These are phyloP conservation scores for Bombus fervidus DNA, from an alignment of 1,140 invertebrate species.

Conservation along the genomic window DNA sequence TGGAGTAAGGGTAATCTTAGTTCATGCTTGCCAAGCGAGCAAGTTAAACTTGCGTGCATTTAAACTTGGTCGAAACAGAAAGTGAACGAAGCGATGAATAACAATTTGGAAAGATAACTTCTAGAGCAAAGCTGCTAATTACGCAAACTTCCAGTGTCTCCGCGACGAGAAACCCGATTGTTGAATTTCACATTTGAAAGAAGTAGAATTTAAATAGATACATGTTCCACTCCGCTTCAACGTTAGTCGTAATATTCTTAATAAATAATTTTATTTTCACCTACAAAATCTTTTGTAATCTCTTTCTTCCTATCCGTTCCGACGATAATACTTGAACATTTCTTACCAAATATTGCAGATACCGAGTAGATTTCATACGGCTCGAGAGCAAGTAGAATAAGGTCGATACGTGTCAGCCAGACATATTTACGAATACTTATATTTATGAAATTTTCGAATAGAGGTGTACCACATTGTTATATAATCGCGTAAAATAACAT, in stretches of 20 bases:
- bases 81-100: conserved; percentile 6
- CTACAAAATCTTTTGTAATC: too few species aligned
- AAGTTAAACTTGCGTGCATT: not conserved
- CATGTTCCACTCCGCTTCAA: not conserved
- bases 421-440: too few species aligned
- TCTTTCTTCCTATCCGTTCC: too few species aligned
- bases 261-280: too few species aligned
- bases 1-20: not conserved
- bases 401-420: too few species aligned
- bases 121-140: not conserved
- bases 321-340: too few species aligned
- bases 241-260: not conserved
- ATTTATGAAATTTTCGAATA: too few species aligned
- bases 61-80: conserved; percentile 15
- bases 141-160: not conserved
- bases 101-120: conserved; percentile 9
- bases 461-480: too few species aligned
- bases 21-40: not conserved
- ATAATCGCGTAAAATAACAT: not conserved
- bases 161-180: not conserved
- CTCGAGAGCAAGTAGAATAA: too few species aligned
- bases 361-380: too few species aligned
- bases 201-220: too few species aligned
- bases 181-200: not conserved
- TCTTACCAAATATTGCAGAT: too few species aligned